These are phyloP conservation scores for Drosophila eohydei DNA, from an alignment of 2,888 invertebrate species.

Conservation along the genomic window DNA sequence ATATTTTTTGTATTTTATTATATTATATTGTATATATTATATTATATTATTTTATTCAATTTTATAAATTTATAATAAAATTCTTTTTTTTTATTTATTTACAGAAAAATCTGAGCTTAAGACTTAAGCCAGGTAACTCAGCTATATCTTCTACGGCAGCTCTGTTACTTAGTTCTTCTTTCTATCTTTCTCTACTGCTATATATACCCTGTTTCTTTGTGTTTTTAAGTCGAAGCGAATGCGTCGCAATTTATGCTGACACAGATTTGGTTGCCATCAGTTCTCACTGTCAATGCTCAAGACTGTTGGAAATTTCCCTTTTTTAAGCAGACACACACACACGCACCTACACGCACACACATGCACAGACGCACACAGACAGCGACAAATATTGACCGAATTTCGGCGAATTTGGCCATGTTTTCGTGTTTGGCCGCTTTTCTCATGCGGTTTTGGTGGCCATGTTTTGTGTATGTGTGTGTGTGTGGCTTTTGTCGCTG, in stretches of 20 bases:
- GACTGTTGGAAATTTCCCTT: conserved; percentile 51
- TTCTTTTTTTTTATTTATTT: neutral
- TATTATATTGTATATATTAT: neutral
- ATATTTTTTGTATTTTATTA: neutral
- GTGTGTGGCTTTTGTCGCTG: conserved; percentile 39
- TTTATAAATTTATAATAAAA: neutral
- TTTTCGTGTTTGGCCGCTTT: conserved; percentile 48
- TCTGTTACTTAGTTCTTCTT: neutral
- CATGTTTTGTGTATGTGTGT: conserved; percentile 47
- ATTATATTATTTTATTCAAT: neutral
- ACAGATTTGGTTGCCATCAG: conserved; percentile 42
- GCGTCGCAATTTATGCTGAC: conserved; percentile 58
- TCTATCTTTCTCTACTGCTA: neutral
- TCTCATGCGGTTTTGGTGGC: conserved; percentile 38
- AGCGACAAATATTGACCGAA: conserved; percentile 76
- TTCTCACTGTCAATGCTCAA: conserved; percentile 30
- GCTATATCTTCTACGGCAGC: neutral
- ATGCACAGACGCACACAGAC: conserved; percentile 10
- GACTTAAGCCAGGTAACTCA: too few species aligned
- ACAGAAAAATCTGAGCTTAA: too few species aligned
- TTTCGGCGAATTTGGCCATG: conserved; percentile 59
- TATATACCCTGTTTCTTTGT: neutral
- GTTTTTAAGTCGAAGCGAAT: conserved; percentile 23
- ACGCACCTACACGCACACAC: conserved; percentile 10
- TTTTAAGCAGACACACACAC: conserved; percentile 22